A percentile compares a stretch with the other conserved stretches of the same genome.
phyloP scores from a whole-genome alignment of 2,113 vertebrate species.

The Camarhynchus parvulus region DNA sequence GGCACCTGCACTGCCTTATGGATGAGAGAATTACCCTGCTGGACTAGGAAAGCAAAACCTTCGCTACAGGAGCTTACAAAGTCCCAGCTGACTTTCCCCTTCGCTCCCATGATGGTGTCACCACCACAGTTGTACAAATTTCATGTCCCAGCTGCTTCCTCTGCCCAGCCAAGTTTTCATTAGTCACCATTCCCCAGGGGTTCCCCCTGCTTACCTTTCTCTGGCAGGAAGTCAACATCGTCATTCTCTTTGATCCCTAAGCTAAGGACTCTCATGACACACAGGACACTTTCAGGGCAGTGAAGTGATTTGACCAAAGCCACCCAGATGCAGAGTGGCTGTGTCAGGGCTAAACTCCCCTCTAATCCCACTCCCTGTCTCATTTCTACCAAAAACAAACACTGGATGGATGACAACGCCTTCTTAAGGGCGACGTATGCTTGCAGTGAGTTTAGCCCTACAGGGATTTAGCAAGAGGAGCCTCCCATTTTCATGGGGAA shows the following conservation, averaged over 20 bases:
- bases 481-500: background rate
- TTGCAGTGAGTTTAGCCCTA: background rate
- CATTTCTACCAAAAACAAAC: background rate
- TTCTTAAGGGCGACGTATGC: rapidly evolving
- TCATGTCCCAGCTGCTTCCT: background rate
- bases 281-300: background rate
- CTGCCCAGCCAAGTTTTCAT: background rate
- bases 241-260: background rate
- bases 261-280: background rate
- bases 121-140: background rate
- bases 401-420: background rate
- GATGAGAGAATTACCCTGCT: background rate
- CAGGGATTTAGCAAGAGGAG: background rate
- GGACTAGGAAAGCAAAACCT: background rate
- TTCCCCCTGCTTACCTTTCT: background rate
- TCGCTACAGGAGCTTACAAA: background rate
- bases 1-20: background rate
- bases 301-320: background rate
- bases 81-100: background rate
- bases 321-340: background rate
- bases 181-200: background rate
- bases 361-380: background rate
- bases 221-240: background rate
- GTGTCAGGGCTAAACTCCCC: background rate
- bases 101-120: background rate